These are phyloP conservation scores for Coremacera marginata DNA, from an alignment of 2,888 invertebrate species.

Conservation along the genomic window DNA sequence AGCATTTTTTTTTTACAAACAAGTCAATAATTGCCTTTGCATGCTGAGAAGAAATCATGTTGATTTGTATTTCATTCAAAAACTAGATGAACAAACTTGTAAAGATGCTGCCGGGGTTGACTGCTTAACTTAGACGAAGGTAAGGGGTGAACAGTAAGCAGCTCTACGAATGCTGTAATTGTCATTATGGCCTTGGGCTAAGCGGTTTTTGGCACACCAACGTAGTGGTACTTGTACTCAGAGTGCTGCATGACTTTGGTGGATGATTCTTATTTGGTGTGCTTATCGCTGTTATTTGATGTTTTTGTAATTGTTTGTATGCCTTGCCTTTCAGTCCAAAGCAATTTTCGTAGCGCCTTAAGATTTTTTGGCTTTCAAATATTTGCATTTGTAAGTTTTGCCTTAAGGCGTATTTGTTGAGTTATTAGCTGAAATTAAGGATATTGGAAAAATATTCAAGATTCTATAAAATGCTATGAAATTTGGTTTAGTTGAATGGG, in stretches of 20 bases:
- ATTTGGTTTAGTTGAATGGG: background rate
- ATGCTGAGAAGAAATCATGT: too few species aligned
- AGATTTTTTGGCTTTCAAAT: conserved; percentile 46
- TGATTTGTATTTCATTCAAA: too few species aligned
- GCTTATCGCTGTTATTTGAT: background rate
- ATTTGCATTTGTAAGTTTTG: conserved; percentile 64
- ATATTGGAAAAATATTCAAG: conserved; percentile 54
- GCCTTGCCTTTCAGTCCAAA: background rate
- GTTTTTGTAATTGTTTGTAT: conserved; percentile 1
- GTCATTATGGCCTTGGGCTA: conserved; percentile 43
- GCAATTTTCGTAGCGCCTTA: background rate
- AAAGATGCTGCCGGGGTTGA: too few species aligned
- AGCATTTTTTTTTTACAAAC: too few species aligned
- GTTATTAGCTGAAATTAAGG: conserved; percentile 65
- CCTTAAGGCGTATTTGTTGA: conserved; percentile 62
- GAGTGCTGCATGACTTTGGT: background rate
- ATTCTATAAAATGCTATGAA: background rate
- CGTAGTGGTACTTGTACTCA: background rate
- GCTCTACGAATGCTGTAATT: conserved; percentile 40
- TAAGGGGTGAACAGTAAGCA: background rate
- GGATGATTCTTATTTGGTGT: background rate
- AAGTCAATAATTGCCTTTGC: too few species aligned
- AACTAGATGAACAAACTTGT: too few species aligned
- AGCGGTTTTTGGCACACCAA: conserved; percentile 18
- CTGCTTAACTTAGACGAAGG: background rate